Conservation (phyloP, 1,140 invertebrate genomes). For the Elysia chlorotica region DNA sequence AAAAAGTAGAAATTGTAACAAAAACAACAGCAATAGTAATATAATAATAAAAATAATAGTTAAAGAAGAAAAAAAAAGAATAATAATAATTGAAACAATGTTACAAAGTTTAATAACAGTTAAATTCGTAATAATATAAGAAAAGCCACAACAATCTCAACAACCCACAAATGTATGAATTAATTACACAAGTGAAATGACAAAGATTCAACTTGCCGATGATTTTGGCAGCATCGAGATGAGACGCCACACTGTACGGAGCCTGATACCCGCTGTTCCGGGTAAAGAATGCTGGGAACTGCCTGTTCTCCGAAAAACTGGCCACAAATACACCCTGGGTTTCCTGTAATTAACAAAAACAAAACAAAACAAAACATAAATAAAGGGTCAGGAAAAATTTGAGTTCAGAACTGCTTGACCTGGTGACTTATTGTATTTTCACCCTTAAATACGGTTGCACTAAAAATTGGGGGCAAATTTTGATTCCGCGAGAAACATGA, state of each 20-base stretch:
- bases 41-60: no score
- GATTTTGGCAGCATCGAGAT: conserved; percentile 74
- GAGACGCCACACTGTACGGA: conserved; percentile 71
- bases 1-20: no score
- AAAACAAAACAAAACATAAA: not conserved
- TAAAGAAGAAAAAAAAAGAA: no score
- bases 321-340: conserved; percentile 92
- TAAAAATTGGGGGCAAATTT: not conserved
- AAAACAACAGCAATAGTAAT: no score
- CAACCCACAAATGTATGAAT: not conserved
- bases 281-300: conserved; percentile 89
- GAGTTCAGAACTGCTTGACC: not conserved
- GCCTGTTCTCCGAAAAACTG: conserved; percentile 69
- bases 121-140: no score
- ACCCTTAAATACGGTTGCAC: no score
- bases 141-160: no score
- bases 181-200: not conserved
- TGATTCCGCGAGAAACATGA: not conserved
- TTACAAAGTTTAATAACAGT: no score
- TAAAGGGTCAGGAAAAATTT: not conserved
- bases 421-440: no score
- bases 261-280: conserved; percentile 71
- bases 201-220: conserved; percentile 62
- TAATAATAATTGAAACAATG: no score
- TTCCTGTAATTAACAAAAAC: conserved; percentile 69